Evolutionary conservation across 92 coral and sea anemone genomes (phyloP), one percentile per base, ranked within the genome.

Genomic region (Porites evermanni): DNA sequence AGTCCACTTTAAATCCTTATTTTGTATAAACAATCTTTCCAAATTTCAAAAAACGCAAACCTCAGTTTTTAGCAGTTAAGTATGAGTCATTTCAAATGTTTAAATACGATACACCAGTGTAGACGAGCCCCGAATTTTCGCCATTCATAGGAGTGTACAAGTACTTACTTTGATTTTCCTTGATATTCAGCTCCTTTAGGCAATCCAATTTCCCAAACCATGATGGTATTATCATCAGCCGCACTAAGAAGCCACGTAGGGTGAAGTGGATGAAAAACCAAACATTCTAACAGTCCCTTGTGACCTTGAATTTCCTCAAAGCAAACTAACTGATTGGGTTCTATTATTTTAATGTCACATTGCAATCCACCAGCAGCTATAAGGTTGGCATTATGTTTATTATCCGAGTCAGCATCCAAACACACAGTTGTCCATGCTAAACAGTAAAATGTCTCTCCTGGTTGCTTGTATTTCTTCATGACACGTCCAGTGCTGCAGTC

Each of bases 391-490:
- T 94, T 93, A 32, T 91, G 83, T 38, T 91, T 79, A 77, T 93
- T 89, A 20, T 94, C 97, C 44, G 81, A 80, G 52, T 93, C 91
- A 29, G 82, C 78, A 82, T 95, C 96, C 71, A 93, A 72, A 19
- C 93, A 94, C 12, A 97, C 94, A 21, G 96, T 92, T 24, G 98
- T 97, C 99, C 99, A 97, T 47, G 99, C 98, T 73, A 97, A 78
- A 82, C 99, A 97, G 80, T 97, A 97, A 79, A 97, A 97, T 77
- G 94, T 95, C 78, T 97, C 99, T 53, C 99, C 98, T 8, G 99
- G 99, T 80, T 97, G 99, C 56, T 95, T 97, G 94, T 97, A 97
- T 79, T 97, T 97, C 68, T 97, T 97, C 91, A 94, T 84, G 53
- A 97, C 99, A 64, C 93, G 92, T 23, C 99, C 99, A 6, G 98